Evolutionary conservation across 2,888 invertebrate species (phyloP).

Genomic region (Hermaeophaga mercurialis): DNA sequence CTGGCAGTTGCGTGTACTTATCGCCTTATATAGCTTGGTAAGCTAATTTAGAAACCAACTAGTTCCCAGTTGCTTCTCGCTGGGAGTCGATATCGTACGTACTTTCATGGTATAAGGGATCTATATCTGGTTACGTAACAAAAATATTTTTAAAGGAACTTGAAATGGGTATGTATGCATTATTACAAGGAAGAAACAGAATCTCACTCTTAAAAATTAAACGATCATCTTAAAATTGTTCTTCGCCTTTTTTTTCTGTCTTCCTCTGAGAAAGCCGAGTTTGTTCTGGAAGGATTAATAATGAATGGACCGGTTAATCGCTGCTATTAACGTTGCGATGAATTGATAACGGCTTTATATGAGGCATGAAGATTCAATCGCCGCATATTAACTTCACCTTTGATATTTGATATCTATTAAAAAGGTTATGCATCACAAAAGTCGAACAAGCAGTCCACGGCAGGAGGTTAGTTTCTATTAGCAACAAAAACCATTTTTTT

Average conservation of each 20-base stretch:
- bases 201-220: too few species aligned
- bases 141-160: too few species aligned
- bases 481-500: too few species aligned
- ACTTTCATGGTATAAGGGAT: background rate
- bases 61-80: constrained; percentile 1
- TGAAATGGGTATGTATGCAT: too few species aligned
- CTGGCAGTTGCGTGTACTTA: constrained; percentile 12
- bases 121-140: too few species aligned
- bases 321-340: constrained; percentile 1
- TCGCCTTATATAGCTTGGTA: constrained; percentile 4
- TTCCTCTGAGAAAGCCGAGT: background rate
- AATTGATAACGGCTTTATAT: constrained; percentile 9
- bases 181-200: too few species aligned
- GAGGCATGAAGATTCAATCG: constrained; percentile 7
- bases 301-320: constrained; percentile 1
- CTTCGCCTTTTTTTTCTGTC: background rate
- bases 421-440: too few species aligned
- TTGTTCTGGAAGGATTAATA: constrained; percentile 7
- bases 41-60: constrained; percentile 4
- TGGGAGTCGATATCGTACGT: background rate
- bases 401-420: too few species aligned
- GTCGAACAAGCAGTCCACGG: too few species aligned
- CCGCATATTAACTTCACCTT: constrained; percentile 1
- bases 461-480: too few species aligned
- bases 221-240: too few species aligned